Evolutionary conservation across 2,888 invertebrate species (phyloP).

Genomic region (Venusia cambrica): DNA sequence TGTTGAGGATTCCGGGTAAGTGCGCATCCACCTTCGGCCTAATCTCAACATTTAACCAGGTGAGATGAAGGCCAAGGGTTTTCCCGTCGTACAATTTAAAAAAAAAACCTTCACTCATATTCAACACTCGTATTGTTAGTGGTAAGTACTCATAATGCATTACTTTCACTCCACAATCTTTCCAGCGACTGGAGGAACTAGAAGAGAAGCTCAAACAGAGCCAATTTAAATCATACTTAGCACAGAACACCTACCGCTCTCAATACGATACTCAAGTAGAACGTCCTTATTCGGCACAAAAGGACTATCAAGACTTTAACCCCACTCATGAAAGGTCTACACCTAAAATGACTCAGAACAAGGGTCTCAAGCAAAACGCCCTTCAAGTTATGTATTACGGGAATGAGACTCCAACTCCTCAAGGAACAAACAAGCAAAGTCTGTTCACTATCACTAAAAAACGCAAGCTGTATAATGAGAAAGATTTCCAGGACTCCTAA

Average conservation of each 20-base stretch:
- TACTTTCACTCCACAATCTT: slow-evolving; percentile 45
- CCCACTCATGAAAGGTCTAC: slow-evolving; percentile 39
- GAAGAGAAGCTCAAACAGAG: slow-evolving; percentile 71
- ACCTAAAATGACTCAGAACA: slow-evolving; percentile 38
- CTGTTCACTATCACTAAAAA: slow-evolving; percentile 67
- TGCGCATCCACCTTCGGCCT: too few species aligned
- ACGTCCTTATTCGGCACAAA: slow-evolving; percentile 59
- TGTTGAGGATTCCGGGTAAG: too few species aligned
- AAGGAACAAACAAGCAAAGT: slow-evolving; percentile 55
- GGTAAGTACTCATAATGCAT: too few species aligned
- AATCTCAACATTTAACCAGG: too few species aligned
- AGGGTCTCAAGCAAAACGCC: slow-evolving; percentile 42
- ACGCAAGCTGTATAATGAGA: slow-evolving; percentile 66
- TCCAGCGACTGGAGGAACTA: slow-evolving; percentile 62
- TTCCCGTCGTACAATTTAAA: too few species aligned
- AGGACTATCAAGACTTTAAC: slow-evolving; percentile 41
- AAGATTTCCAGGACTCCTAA: slow-evolving; percentile 58
- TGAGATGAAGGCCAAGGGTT: too few species aligned
- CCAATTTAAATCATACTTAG: slow-evolving; percentile 68
- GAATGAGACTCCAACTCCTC: slow-evolving; percentile 39
- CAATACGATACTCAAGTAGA: slow-evolving; percentile 61
- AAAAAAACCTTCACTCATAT: too few species aligned
- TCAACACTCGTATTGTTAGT: too few species aligned
- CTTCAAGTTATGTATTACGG: slow-evolving; percentile 64
- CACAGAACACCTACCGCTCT: slow-evolving; percentile 51